These are phyloP conservation scores for Caradrina kadenii DNA, from an alignment of 2,888 invertebrate genomes.

Conservation along the genomic window DNA sequence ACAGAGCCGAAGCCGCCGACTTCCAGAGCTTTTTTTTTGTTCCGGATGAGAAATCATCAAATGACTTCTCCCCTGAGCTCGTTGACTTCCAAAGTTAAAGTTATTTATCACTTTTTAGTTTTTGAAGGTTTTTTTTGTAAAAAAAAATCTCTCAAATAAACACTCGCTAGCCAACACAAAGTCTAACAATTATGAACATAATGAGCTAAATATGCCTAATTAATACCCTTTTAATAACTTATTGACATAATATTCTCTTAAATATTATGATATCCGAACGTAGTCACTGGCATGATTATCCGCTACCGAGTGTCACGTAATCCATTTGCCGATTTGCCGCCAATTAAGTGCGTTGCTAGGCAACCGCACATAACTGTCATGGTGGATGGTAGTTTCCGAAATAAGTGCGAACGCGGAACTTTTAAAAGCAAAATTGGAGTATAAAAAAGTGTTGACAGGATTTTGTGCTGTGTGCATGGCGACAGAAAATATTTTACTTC, in stretches of 20 bases:
- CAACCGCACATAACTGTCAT: conserved; percentile 77
- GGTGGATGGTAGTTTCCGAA: conserved; percentile 62
- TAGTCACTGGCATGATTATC: conserved; percentile 51
- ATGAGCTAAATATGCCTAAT: background rate
- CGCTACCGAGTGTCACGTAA: conserved; percentile 69
- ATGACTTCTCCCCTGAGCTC: no score
- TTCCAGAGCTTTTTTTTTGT: no score
- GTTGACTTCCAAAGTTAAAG: no score
- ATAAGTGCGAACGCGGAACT: conserved; percentile 7
- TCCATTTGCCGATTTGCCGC: conserved; percentile 81
- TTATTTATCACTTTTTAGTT: no score
- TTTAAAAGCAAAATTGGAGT: conserved; percentile 12
- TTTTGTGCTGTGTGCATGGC: background rate
- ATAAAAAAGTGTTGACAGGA: background rate
- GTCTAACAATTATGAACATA: background rate
- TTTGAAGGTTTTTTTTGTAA: no score
- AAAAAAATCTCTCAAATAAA: no score
- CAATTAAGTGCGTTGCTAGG: conserved; percentile 83
- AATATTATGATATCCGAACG: conserved; percentile 31
- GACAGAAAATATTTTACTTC: background rate
- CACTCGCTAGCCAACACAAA: background rate
- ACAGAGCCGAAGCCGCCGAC: no score
- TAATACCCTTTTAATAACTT: conserved; percentile 11
- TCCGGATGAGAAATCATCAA: no score
- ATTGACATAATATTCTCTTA: conserved; percentile 22